Base-by-base conservation (phyloP, 2,113 vertebrate species). In the Polyodon spathula region DNA sequence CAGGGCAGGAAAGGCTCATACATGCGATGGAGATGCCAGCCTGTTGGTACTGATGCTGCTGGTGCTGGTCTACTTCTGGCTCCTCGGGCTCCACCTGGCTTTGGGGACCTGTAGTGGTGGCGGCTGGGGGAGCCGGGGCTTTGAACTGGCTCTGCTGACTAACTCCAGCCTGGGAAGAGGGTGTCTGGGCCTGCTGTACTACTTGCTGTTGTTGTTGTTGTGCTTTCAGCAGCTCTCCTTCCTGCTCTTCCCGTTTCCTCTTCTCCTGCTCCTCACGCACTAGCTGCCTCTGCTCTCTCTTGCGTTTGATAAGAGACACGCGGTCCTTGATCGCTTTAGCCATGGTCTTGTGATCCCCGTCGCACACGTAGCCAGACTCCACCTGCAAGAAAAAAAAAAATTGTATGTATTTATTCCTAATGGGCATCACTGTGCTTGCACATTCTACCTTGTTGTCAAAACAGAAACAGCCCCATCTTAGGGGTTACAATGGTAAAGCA, bases 291-390 rank as follows among this genome's bases (percentile, higher is more conserved):
- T 97, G 96, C 54, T 97, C 94, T 63, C 96, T 78, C 78, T 97
- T 98, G 63, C 92, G 88, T 60, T 85, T 88, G 76, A 98, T 98
- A 83, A 98, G 74, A 53, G 95, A 94, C n/a, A 97, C 96, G 0
- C 96, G 89, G 73, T 97, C 96, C 77, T 94, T 97, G 84, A 98
- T 98, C 15, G 96, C 96, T 80, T 98, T 98, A 54, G 96, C 93
- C 94, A 98, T 97, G 17, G 96, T 98, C 86, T 98, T 98, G 74
- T 98, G 96, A 86, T 98, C 96, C 12, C 92, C 93, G 76, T 98
- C 96, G 62, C 94, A 96, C 65, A 99, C 95, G 68, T 97, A 98
- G 57, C 95, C 95, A 68, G 96, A 98, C 63, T 98, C 96, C 64
- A 98, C 95, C 96, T 99, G 78, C 6, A 27, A n/a, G 15, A 65